Conservation (phyloP, 2,113 vertebrate genomes). For the Cebidichthys violaceus region DNA sequence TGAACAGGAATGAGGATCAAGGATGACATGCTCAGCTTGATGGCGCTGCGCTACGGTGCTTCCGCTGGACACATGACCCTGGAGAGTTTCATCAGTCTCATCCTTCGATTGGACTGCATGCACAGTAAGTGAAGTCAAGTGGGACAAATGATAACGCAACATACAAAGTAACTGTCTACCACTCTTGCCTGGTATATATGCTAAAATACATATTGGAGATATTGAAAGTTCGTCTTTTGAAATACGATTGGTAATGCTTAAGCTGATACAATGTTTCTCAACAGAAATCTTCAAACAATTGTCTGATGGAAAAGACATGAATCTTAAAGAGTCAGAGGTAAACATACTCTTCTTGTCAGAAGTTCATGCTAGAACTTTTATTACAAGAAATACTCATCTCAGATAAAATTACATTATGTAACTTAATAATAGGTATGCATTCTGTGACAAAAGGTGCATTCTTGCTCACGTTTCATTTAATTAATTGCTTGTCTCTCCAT, state of each 20-base stretch:
- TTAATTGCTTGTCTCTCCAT: background rate
- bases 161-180: background rate
- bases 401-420: background rate
- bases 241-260: background rate
- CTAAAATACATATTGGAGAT: background rate
- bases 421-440: background rate
- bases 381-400: background rate
- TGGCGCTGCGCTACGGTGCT: conserved; percentile 75
- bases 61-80: conserved; percentile 72
- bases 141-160: background rate
- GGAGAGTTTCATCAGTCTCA: conserved; percentile 81
- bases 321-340: conserved; percentile 73
- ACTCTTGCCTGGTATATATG: background rate
- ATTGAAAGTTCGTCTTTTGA: background rate
- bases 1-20: conserved; percentile 65
- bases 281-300: conserved; percentile 76
- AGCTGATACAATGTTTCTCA: background rate
- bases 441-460: background rate
- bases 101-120: conserved; percentile 80
- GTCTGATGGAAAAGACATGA: conserved; percentile 64
- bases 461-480: background rate
- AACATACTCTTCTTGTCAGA: background rate
- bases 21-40: conserved; percentile 76
- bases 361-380: background rate
- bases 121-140: conserved; percentile 70